A percentile compares a stretch with the other conserved stretches of the same genome.
phyloP scores from a whole-genome alignment of 1,140 invertebrate species.

The Oedothorax gibbosus region DNA sequence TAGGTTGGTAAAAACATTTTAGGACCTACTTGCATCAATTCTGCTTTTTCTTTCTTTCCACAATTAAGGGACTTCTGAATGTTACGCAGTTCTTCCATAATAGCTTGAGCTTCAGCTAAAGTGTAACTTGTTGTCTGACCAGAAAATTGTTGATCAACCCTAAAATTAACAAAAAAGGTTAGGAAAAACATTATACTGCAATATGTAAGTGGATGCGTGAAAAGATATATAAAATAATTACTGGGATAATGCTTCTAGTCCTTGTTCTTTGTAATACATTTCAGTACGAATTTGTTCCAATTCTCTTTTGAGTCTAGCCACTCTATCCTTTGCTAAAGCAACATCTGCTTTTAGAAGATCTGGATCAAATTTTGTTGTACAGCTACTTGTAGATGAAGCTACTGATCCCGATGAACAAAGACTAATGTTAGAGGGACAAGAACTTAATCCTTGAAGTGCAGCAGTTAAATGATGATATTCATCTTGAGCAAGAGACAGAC shows the following conservation, averaged over 20 bases:
- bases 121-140: constrained; percentile 88
- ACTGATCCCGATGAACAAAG: constrained; percentile 58
- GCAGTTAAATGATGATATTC: constrained; percentile 95
- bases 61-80: constrained; percentile 91
- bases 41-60: constrained; percentile 91
- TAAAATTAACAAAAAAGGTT: constrained; percentile 66
- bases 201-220: not conserved
- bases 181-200: not conserved
- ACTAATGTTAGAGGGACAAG: constrained; percentile 60
- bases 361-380: constrained; percentile 93
- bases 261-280: constrained; percentile 90
- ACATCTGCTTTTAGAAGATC: constrained; percentile 94
- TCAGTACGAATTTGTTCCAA: constrained; percentile 91
- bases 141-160: constrained; percentile 91
- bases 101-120: constrained; percentile 92
- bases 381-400: constrained; percentile 84
- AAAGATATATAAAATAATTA: constrained; percentile 71
- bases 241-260: constrained; percentile 90
- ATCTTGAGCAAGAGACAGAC: constrained; percentile 90
- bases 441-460: constrained; percentile 77
- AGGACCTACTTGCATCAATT: constrained; percentile 82
- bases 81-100: constrained; percentile 90
- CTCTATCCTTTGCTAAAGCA: constrained; percentile 85
- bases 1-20: not conserved
- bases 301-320: constrained; percentile 89